phyloP scores from a whole-genome alignment of 2,888 invertebrate genomes.

The Cepaea hortensis region DNA sequence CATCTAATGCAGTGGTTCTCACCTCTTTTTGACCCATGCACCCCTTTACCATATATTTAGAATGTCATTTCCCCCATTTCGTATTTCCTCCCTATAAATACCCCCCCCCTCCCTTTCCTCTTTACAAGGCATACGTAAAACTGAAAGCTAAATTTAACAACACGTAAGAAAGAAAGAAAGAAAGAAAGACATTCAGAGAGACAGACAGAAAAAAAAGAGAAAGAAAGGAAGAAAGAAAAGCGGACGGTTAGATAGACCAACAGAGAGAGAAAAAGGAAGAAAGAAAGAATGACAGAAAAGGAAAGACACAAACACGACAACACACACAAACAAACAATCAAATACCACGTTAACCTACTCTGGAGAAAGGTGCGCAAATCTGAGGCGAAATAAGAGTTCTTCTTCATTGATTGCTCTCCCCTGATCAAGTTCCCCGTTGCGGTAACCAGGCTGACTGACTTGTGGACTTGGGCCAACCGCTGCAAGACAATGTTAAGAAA shows the following conservation, averaged over 20 bases:
- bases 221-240: too few species aligned
- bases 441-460: neutral
- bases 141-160: too few species aligned
- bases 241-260: neutral
- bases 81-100: too few species aligned
- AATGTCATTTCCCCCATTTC: too few species aligned
- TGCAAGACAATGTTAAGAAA: neutral
- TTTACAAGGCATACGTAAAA: too few species aligned
- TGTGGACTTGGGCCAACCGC: neutral
- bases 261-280: neutral
- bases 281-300: neutral
- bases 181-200: too few species aligned
- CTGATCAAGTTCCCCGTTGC: neutral
- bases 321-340: neutral
- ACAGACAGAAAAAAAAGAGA: too few species aligned
- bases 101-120: too few species aligned
- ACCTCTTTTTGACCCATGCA: too few species aligned
- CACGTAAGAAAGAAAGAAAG: too few species aligned
- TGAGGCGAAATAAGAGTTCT: conserved; percentile 40
- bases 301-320: neutral
- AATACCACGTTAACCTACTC: neutral
- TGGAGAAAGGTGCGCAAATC: conserved; percentile 13
- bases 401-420: neutral
- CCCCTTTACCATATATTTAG: too few species aligned
- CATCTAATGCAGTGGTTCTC: too few species aligned